phyloP scores from a whole-genome alignment of 2,113 vertebrate genomes.

The Siphamia tubifer region DNA sequence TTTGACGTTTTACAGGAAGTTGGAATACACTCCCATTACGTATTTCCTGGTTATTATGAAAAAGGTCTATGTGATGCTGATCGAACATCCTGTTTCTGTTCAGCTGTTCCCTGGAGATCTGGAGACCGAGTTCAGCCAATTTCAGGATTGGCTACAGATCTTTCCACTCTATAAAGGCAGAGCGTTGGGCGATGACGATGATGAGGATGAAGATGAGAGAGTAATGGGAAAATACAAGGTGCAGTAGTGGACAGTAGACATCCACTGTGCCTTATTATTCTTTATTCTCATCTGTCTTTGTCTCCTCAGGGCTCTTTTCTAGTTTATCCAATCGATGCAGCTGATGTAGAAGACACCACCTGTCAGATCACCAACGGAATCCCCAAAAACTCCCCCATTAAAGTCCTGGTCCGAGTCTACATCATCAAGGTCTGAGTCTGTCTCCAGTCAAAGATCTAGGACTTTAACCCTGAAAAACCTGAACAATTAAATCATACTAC shows the following conservation, averaged over 20 bases:
- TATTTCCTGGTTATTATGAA: no score
- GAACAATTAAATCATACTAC: no score
- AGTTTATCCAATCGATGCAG: conserved; percentile 85
- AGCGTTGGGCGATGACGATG: conserved; percentile 81
- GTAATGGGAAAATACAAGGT: conserved; percentile 97
- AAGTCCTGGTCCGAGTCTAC: conserved; percentile 90
- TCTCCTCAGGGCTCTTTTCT: conserved; percentile 87
- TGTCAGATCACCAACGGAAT: conserved; percentile 82
- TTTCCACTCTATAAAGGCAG: conserved; percentile 88
- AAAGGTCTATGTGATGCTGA: no score
- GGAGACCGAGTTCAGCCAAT: conserved; percentile 89
- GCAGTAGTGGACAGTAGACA: neutral
- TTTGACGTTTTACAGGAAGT: no score
- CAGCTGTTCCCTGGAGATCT: conserved; percentile 88
- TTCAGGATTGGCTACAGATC: conserved; percentile 90
- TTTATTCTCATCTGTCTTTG: neutral
- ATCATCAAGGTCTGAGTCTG: conserved; percentile 83
- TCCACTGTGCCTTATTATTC: no score
- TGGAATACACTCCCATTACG: no score
- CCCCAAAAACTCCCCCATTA: conserved; percentile 88
- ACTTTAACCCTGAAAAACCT: no score
- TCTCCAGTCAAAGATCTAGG: neutral
- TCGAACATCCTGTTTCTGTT: neutral
- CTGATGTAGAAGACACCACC: conserved; percentile 66
- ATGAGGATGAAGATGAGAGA: conserved; percentile 82